Base-by-base conservation (phyloP, 2,797 vertebrate genomes). In the Anisognathus igniventris region DNA sequence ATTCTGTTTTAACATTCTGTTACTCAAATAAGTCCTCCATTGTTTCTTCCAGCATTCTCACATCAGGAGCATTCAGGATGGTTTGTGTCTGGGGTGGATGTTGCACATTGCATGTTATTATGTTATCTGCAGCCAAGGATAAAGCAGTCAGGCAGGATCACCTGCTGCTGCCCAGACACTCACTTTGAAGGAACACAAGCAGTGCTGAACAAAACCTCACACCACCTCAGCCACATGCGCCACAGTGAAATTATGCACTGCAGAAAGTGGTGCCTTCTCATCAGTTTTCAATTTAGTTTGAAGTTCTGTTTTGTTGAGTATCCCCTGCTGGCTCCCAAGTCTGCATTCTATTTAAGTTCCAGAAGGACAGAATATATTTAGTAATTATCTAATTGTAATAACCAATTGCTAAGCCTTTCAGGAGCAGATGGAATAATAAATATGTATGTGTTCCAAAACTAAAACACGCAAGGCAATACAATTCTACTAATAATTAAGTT, bases 351-450 rank as follows among this genome's bases (percentile, higher is more conserved):
- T 70, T 68, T n/a, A 40, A 80, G 45, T 44, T 95, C 50, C 64
- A 88, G 39, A 91, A 93, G 81, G 91, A 91, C 40, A 75, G 82
- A 88, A 83, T 78, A 58, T 28, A 83, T 83, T 92, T 68, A 58
- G 65, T 74, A 88, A 92, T 79, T 95, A 88, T 31, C 71, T 79
- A 80, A 82, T 77, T 70, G 47, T 39, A 94, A 91, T 75, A 85
- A 90, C 42, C 65, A 80, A 93, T 58, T 86, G 62, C 62, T 53
- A 83, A 75, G 84, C 71, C 54, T 87, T 95, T 90, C 67, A 71
- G 58, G 54, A 91, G 61, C 81, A 92, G 65, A 85, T 74, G 78
- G 53, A 89, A 87, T 77, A 93, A 95, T 75, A 86, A 96, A 96
- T 93, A 96, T 53, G 61, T 51, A 97, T 56, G 44, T 53, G 30